Conservation (phyloP, 2,797 vertebrate genomes). For the Tauraco hartlaubi region DNA sequence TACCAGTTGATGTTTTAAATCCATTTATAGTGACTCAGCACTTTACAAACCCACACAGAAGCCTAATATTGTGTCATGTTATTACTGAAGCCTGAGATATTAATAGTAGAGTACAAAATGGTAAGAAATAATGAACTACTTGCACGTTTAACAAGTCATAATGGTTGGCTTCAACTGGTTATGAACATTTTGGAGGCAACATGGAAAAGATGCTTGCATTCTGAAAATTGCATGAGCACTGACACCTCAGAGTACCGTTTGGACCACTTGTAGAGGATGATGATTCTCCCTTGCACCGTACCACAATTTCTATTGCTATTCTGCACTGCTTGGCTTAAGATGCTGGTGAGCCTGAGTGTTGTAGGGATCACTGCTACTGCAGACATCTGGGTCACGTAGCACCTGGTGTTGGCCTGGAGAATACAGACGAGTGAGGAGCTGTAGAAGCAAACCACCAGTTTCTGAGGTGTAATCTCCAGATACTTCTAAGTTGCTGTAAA, state of each 20-base stretch:
- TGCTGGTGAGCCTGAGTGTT: background rate
- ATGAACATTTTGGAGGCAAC: background rate
- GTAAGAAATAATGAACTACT: background rate
- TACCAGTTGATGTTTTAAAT: background rate
- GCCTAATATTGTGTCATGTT: background rate
- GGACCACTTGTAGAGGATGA: background rate
- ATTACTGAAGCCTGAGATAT: background rate
- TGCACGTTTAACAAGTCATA: background rate
- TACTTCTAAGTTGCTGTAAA: background rate
- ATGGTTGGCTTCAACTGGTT: background rate
- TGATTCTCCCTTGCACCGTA: background rate
- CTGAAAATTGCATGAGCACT: background rate
- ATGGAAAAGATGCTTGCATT: background rate
- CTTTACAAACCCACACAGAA: background rate
- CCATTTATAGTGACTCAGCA: background rate
- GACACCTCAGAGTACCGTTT: constrained; percentile 3
- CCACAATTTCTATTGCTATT: background rate
- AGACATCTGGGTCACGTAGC: background rate
- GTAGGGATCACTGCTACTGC: background rate
- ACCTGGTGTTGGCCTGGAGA: background rate
- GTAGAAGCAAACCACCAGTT: background rate
- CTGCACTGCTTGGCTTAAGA: background rate
- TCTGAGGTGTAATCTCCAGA: background rate
- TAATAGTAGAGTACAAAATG: rapidly evolving
- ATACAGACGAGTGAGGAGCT: background rate